A percentile compares a stretch with the other conserved stretches of the same genome.
These are phyloP conservation scores for Drosophila ustulata DNA, from an alignment of 2,888 invertebrate species.

Conservation along the genomic window DNA sequence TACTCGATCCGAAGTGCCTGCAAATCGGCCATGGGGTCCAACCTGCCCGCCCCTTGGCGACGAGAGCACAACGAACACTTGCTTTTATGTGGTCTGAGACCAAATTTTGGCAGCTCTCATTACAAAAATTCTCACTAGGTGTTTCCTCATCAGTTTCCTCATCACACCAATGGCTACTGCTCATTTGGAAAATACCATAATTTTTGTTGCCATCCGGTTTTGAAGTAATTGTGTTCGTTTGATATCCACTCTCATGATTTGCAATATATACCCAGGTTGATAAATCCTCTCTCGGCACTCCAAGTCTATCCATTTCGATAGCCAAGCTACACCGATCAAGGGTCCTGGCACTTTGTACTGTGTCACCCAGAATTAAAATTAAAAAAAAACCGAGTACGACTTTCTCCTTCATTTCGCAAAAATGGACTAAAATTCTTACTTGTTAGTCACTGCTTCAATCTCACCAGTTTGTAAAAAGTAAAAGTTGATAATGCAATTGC, in stretches of 20 bases:
- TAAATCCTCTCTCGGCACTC: not conserved
- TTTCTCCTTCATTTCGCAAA: not conserved
- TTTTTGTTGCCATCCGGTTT: accelerated
- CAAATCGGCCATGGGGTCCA: conserved; percentile 5
- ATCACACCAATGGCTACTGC: conserved; percentile 2
- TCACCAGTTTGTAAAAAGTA: too few species aligned
- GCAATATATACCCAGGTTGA: conserved; percentile 26
- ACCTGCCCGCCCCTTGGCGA: not conserved
- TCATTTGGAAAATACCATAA: conserved; percentile 16
- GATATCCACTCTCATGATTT: not conserved
- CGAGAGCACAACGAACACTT: conserved; percentile 5
- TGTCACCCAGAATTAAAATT: not conserved
- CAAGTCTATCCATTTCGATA: conserved; percentile 13
- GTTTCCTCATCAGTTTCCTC: not conserved
- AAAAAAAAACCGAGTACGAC: not conserved
- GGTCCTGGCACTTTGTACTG: not conserved
- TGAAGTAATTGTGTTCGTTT: accelerated
- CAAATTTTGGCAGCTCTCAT: not conserved
- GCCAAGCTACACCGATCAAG: conserved; percentile 33
- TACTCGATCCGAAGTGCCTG: too few species aligned
- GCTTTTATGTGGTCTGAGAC: conserved; percentile 8
- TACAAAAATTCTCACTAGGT: too few species aligned
- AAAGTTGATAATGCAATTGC: too few species aligned
- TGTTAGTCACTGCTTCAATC: too few species aligned
- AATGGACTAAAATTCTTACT: not conserved